Evolutionary conservation across 2,888 invertebrate genomes (phyloP).

Genomic region (Hermaeophaga mercurialis): DNA sequence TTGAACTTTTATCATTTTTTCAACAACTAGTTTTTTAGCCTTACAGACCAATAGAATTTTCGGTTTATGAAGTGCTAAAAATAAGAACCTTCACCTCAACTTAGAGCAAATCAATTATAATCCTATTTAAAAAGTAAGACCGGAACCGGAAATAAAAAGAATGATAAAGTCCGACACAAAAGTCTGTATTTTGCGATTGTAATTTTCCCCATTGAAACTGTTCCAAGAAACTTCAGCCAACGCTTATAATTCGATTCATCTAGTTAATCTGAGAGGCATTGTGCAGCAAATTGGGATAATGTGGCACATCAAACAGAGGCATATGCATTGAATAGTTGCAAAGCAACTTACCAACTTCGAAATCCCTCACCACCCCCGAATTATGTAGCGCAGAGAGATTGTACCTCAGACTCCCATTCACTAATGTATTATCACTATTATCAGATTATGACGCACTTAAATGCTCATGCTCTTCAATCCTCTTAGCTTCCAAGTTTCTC

Average conservation of each 20-base stretch:
- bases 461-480: slow-evolving; percentile 50
- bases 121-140: no score
- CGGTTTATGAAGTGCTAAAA: no score
- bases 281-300: slow-evolving; percentile 36
- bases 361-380: slow-evolving; percentile 38
- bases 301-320: slow-evolving; percentile 37
- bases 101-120: no score
- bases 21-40: no score
- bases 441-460: slow-evolving; percentile 57
- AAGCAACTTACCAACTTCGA: slow-evolving; percentile 42
- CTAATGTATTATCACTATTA: slow-evolving; percentile 54
- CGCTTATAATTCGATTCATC: slow-evolving; percentile 24
- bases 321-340: slow-evolving; percentile 34
- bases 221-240: slow-evolving; percentile 14
- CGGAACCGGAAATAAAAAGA: not conserved
- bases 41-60: no score
- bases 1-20: no score
- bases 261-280: slow-evolving; percentile 32
- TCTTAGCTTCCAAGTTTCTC: slow-evolving; percentile 48
- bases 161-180: not conserved
- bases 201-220: not conserved
- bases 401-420: slow-evolving; percentile 46
- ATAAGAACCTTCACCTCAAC: no score
- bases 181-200: not conserved
- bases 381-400: slow-evolving; percentile 34